phyloP scores from a whole-genome alignment of 2,797 vertebrate species.

The Dendrocincla tyrannina region DNA sequence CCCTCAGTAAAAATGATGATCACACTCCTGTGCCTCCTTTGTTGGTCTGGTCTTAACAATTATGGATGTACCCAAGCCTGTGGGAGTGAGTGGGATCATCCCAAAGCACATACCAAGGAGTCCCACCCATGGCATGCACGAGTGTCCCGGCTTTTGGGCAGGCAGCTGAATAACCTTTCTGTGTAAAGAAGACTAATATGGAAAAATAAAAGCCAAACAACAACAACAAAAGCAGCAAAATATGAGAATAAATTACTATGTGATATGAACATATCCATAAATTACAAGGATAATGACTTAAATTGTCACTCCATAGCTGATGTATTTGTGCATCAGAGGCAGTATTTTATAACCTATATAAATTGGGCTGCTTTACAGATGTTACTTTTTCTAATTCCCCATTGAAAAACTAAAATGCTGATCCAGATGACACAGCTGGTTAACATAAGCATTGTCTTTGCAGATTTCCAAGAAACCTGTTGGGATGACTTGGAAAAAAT shows the following conservation, averaged over 20 bases:
- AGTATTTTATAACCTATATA: background rate
- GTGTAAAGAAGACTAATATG: background rate
- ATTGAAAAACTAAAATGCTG: background rate
- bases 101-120: background rate
- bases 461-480: conserved; percentile 56
- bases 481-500: background rate
- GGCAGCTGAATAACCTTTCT: background rate
- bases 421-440: background rate
- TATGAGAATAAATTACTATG: background rate
- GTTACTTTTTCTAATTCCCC: background rate
- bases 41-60: background rate
- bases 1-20: rapidly evolving
- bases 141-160: background rate
- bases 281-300: background rate
- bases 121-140: rapidly evolving
- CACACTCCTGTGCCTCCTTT: background rate
- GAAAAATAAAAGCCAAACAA: background rate
- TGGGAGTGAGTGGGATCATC: rapidly evolving
- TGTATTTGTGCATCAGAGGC: background rate
- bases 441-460: background rate
- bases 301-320: background rate
- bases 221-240: background rate
- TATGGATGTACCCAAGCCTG: background rate
- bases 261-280: background rate
- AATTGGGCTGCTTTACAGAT: background rate